Base-by-base conservation (phyloP, 2,888 invertebrate genomes). In the Phalera bucephala region DNA sequence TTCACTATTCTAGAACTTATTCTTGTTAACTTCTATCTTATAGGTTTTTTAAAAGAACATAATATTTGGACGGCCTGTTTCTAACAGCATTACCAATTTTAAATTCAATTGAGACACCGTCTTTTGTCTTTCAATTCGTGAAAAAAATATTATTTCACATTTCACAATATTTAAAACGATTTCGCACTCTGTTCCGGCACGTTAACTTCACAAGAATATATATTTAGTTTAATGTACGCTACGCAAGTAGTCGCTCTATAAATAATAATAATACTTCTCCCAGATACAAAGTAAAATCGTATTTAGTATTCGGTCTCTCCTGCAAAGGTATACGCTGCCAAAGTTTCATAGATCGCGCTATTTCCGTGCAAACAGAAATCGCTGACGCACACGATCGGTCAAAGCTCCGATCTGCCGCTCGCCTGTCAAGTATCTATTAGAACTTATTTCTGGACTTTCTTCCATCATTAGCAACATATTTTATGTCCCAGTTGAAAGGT, bases 281-380 rank as follows among this genome's bases (percentile, higher is more conserved):
- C 60, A 50, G 53, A 43, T 49, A 53, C 61, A 44, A 54, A 48
- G 26, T 12, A 36, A 44, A 48, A 42, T 45, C 35, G 50, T 49
- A 70, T 63, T 67, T 75, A 71, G 68, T 62, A 52, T 54, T 46
- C 30, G 32, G 54, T 53, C 68, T 70, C 82, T 83, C 83, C 83
- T 76, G 81, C 80, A 56, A 73, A 69, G 82, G 71, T 56, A 58
- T 61, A 48, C 65, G 67, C 42, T 83, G 83, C 83, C 83, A 83
- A 82, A 70, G 70, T 67, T 73, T 73, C 70, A 66, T 68, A 70
- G 68, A 62, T 61, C 56, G 66, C 49, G 59, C 73, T 82, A 82
- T 82, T 82, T 82, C 67, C 63, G 80, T 59, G 57, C 45, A 72
- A 59, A 58, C 55, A 48, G 38, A 55, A 52, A 58, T 42, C 41